A percentile compares a stretch with the other conserved stretches of the same genome.
These are phyloP conservation scores for Channa argus DNA, from an alignment of 2,113 vertebrate species.

Conservation along the genomic window DNA sequence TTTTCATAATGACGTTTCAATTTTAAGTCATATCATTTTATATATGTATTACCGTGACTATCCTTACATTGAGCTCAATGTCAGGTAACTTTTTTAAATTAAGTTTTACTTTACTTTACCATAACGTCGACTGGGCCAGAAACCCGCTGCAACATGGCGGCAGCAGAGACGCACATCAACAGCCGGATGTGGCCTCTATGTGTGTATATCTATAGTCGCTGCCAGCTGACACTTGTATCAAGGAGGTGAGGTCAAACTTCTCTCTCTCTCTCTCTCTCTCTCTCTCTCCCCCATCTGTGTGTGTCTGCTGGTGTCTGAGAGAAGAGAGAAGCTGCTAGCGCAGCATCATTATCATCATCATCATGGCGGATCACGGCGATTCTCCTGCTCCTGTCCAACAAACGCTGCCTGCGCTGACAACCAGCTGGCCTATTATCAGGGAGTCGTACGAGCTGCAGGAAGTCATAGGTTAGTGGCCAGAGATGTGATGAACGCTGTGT, in stretches of 20 bases:
- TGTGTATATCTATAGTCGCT: too few species aligned
- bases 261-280: not conserved
- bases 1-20: too few species aligned
- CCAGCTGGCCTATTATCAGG: slow-evolving; percentile 94
- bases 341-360: slow-evolving; percentile 70
- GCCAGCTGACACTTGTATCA: slow-evolving; percentile 69
- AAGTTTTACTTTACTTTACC: too few species aligned
- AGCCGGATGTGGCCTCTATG: too few species aligned
- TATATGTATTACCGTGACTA: too few species aligned
- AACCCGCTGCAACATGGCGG: too few species aligned
- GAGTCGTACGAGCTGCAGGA: slow-evolving; percentile 97
- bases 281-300: slow-evolving; percentile 16
- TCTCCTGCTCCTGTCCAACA: slow-evolving; percentile 87
- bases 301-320: slow-evolving; percentile 64
- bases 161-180: too few species aligned
- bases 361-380: slow-evolving; percentile 95
- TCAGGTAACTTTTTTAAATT: too few species aligned
- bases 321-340: slow-evolving; percentile 81
- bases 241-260: slow-evolving; percentile 69
- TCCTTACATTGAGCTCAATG: too few species aligned
- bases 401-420: slow-evolving; percentile 81
- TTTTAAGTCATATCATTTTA: too few species aligned
- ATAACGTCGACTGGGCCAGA: too few species aligned
- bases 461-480: slow-evolving; percentile 93
- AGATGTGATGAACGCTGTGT: not conserved